A percentile compares a stretch with the other conserved stretches of the same genome.
Conservation (phyloP, 2,797 vertebrate species). For the Microhierax caerulescens region DNA sequence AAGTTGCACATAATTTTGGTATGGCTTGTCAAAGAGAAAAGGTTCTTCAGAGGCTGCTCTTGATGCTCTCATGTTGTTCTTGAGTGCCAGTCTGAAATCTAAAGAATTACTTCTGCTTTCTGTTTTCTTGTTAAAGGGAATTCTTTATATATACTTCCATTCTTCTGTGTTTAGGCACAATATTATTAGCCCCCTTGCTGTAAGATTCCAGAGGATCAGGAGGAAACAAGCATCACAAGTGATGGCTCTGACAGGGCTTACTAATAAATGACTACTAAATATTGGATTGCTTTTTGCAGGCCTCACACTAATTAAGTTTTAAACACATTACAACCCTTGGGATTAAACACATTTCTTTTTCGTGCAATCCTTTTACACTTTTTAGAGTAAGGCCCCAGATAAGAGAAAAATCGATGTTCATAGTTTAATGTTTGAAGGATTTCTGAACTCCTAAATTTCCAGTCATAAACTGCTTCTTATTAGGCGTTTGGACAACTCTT, state of each 20-base stretch:
- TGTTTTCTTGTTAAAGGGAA: not conserved
- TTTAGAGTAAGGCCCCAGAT: not conserved
- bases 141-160: not conserved
- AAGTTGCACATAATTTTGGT: not conserved
- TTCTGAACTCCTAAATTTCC: not conserved
- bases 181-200: not conserved
- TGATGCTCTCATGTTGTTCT: not conserved
- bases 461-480: not conserved
- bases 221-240: not conserved
- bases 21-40: not conserved
- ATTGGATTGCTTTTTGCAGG: not conserved
- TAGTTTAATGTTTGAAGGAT: not conserved
- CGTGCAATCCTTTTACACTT: not conserved
- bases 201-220: not conserved
- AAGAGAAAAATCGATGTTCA: not conserved
- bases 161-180: not conserved
- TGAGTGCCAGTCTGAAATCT: not conserved
- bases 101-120: not conserved
- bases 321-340: not conserved
- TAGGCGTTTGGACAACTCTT: not conserved
- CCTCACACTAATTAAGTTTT: not conserved
- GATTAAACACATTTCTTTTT: not conserved
- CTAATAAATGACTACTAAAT: not conserved
- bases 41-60: not conserved
- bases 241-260: not conserved